These are phyloP conservation scores for Ophion costatus DNA, from an alignment of 2,888 invertebrate genomes.

Conservation along the genomic window DNA sequence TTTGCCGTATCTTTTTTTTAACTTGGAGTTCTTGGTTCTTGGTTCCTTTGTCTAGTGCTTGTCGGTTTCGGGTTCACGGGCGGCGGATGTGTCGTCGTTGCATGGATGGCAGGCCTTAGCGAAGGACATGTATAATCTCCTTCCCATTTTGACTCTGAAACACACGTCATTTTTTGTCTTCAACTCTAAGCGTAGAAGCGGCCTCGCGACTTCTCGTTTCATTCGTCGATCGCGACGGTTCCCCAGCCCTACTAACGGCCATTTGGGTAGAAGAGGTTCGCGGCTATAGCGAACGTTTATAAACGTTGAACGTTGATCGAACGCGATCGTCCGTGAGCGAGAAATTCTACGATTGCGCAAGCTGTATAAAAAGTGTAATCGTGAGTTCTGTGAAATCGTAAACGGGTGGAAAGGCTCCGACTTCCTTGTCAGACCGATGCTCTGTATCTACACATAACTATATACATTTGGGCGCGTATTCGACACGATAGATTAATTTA, in stretches of 20 bases:
- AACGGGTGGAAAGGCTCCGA: slow-evolving; percentile 8
- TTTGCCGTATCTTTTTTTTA: slow-evolving; percentile 56
- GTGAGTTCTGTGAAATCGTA: slow-evolving; percentile 16
- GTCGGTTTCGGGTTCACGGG: slow-evolving; percentile 73
- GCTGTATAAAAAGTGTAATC: not conserved
- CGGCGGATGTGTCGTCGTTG: slow-evolving; percentile 80
- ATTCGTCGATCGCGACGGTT: not conserved
- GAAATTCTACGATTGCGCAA: slow-evolving; percentile 7
- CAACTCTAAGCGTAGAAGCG: not conserved
- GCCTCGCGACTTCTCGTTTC: not conserved
- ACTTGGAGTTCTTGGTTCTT: slow-evolving; percentile 37
- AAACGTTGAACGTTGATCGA: not conserved
- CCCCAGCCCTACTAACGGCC: not conserved
- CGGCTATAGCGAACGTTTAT: not conserved
- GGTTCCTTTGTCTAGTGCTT: slow-evolving; percentile 62
- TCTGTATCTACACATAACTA: not conserved
- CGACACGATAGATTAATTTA: not conserved
- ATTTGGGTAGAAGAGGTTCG: slow-evolving; percentile 21
- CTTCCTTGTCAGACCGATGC: slow-evolving; percentile 18
- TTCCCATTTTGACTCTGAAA: slow-evolving; percentile 83
- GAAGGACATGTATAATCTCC: slow-evolving; percentile 82
- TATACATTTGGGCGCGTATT: not conserved
- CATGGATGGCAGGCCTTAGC: slow-evolving; percentile 83
- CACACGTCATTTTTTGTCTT: not conserved
- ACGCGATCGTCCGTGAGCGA: not conserved